Conservation (phyloP, 2,113 vertebrate species). For the Uria lomvia region DNA sequence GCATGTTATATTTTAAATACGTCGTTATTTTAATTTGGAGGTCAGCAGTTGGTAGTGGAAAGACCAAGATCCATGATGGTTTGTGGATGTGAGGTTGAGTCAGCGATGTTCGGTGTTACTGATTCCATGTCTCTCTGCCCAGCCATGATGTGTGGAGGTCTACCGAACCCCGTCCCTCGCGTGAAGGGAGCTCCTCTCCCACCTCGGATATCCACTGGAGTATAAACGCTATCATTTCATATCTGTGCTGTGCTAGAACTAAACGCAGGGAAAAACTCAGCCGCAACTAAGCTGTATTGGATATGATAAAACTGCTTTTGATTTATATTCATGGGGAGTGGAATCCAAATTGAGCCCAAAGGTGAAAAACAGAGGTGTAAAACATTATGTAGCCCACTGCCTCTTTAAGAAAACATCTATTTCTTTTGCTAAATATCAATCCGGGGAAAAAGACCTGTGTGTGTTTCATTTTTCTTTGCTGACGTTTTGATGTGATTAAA, state of each 20-base stretch:
- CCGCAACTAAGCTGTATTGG: not conserved
- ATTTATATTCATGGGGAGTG: not conserved
- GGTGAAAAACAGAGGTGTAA: not conserved
- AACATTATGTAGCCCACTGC: not conserved
- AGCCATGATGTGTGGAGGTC: accelerated
- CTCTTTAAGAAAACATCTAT: not conserved
- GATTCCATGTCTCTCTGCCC: accelerated
- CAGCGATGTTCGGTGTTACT: accelerated
- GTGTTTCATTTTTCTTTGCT: conserved; percentile 25
- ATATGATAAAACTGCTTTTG: not conserved
- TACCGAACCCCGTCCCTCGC: accelerated
- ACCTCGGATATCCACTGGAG: not conserved
- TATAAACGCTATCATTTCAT: not conserved
- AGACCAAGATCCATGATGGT: accelerated
- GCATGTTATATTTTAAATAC: accelerated
- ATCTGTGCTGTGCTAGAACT: not conserved
- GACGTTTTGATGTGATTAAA: conserved; percentile 30
- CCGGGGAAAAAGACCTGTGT: not conserved
- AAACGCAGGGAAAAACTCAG: not conserved
- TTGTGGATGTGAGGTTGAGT: not conserved
- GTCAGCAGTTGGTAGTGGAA: accelerated
- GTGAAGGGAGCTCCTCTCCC: not conserved
- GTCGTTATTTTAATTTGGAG: accelerated
- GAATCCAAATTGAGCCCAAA: not conserved
- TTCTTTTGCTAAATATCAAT: conserved; percentile 2